Evolutionary conservation across 2,113 vertebrate genomes (phyloP), one percentile per base, ranked within the genome.

Genomic region (Syngnathus scovelli): DNA sequence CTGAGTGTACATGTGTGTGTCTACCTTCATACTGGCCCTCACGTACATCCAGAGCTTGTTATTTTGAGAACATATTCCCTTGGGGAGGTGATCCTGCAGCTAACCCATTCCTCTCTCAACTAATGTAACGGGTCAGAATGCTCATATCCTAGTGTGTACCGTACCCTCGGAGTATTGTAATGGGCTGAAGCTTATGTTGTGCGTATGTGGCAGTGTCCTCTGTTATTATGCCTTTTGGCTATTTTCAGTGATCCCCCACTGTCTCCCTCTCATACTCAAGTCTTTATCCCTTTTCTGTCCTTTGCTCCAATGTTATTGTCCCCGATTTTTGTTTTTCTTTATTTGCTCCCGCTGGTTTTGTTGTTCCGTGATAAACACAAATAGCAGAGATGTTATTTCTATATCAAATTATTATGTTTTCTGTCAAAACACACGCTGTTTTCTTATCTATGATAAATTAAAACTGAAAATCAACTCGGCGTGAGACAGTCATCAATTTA

Each of bases 151-250:
- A 19, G 37, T 61, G 58, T 59, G 15, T 54, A 23, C 52, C 23
- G 52, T 27, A 55, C 52, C 21, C 15, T 38, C 58, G 2, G 56
- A 38, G 36, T 59, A 59, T 39, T 5, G 18, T 39, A 61, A 61
- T 61, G 37, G 38, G 39, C 8, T 61, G 59, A 37, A 41, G 37
- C 59, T 41, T 41, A 61, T 61, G 59, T 38, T 41, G 38, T 21
- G 59, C 59, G 21, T 41, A 39, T 61, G 59, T 21, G 59, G 38
- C 18, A 61, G 59, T 39, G 37, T 41, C 59, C 59, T 61, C 59
- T 21, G 19, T 61, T 61, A 61, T 41, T 39, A 38, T 61, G 59
- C 58, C 58, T 60, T 38, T 60, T 38, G 58, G 58, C 58, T 19
- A 36, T 61, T 61, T 41, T 41, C 59, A 21, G 38, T 41, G 19